A percentile compares a stretch with the other conserved stretches of the same genome.
These are phyloP conservation scores for Aleadryas rufinucha DNA, from an alignment of 2,113 vertebrate species.

Conservation along the genomic window DNA sequence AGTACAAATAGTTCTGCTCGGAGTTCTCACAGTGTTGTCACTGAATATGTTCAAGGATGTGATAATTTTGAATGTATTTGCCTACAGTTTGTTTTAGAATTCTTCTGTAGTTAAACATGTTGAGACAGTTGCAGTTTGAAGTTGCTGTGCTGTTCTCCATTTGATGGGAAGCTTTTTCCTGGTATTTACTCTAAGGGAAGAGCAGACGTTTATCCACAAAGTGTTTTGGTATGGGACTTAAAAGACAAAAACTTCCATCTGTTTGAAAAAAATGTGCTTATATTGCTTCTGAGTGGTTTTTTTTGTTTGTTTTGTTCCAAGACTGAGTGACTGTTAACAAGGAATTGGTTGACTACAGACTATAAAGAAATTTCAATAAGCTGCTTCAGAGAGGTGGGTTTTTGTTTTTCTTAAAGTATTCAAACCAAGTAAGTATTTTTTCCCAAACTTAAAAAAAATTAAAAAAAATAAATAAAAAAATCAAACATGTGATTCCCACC, in stretches of 20 bases:
- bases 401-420: not conserved
- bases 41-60: not conserved
- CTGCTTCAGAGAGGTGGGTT: not conserved
- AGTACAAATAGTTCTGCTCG: not conserved
- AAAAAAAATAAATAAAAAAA: not conserved
- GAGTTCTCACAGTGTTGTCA: not conserved
- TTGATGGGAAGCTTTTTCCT: not conserved
- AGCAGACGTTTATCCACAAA: not conserved
- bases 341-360: not conserved
- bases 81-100: not conserved
- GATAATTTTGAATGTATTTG: conserved; percentile 1
- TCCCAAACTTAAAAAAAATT: not conserved
- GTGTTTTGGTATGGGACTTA: not conserved
- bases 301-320: not conserved
- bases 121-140: not conserved
- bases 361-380: not conserved
- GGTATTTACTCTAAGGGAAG: not conserved
- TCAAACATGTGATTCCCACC: not conserved
- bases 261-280: not conserved
- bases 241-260: not conserved
- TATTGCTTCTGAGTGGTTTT: not conserved
- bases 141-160: not conserved
- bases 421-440: not conserved
- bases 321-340: not conserved
- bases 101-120: not conserved